These are phyloP conservation scores for Odobenus rosmarus DNA, from an alignment of 2,113 vertebrate genomes.

Conservation along the genomic window DNA sequence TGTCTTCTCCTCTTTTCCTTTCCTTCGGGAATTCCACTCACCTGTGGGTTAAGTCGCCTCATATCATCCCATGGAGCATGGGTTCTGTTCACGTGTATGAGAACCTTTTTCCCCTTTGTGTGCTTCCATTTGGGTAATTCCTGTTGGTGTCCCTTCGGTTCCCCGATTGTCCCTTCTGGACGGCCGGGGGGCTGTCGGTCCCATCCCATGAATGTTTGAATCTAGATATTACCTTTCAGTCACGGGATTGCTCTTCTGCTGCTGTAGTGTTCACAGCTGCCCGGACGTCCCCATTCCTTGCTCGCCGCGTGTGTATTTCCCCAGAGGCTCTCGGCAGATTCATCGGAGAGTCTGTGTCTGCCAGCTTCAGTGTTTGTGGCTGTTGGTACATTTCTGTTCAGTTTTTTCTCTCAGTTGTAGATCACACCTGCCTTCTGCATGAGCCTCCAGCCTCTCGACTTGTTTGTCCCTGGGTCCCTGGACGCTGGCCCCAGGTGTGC, in stretches of 20 bases:
- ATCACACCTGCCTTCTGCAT: background rate
- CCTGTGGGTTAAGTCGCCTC: accelerated
- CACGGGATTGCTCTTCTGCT: background rate
- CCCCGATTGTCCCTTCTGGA: background rate
- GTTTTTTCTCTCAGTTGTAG: accelerated
- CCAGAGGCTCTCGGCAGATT: background rate
- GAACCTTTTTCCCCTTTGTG: background rate
- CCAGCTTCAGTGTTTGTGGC: accelerated
- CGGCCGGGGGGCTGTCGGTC: accelerated
- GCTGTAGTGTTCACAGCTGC: background rate
- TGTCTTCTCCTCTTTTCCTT: background rate
- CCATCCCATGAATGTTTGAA: background rate
- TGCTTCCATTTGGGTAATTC: background rate
- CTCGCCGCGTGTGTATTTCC: background rate
- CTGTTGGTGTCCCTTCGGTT: background rate
- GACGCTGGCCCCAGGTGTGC: background rate
- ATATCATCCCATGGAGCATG: background rate
- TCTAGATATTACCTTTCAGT: accelerated
- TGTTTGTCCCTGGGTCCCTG: background rate
- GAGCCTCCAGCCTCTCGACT: too few species aligned
- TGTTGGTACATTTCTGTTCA: background rate
- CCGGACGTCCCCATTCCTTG: accelerated
- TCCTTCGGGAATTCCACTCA: background rate
- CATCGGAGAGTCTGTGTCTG: too few species aligned
- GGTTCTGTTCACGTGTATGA: background rate